A percentile compares a stretch with the other conserved stretches of the same genome.
Evolutionary conservation across 2,797 vertebrate genomes (phyloP).

Genomic region (Sebastiscus tertius): DNA sequence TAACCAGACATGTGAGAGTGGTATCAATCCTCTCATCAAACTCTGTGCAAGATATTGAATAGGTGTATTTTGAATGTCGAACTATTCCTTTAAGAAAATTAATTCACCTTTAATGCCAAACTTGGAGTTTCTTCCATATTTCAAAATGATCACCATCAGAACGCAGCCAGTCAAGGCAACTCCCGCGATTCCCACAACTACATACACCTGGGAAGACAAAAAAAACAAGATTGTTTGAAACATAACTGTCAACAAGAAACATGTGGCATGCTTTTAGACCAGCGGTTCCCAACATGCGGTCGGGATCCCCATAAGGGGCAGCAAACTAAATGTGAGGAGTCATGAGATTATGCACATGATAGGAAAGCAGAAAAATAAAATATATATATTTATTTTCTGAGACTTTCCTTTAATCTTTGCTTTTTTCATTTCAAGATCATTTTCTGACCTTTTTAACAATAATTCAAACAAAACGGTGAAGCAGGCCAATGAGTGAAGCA

Average conservation of each 20-base stretch:
- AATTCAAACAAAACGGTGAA: neutral
- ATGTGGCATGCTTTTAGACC: neutral
- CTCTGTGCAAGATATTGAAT: neutral
- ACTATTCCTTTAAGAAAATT: neutral
- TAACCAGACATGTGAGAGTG: neutral
- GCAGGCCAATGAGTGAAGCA: neutral
- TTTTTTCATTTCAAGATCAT: neutral
- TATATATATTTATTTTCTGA: neutral
- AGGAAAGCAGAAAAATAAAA: neutral
- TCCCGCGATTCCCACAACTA: conserved; percentile 94
- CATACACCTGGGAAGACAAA: conserved; percentile 87
- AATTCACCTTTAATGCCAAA: conserved; percentile 98
- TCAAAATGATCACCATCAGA: conserved; percentile 95
- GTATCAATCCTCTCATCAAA: neutral
- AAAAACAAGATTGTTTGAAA: neutral
- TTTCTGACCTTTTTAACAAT: neutral
- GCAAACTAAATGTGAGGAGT: neutral
- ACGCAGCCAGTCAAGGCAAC: conserved; percentile 93
- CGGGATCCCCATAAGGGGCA: no score
- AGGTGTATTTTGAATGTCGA: neutral
- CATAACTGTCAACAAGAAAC: neutral
- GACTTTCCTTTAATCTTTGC: neutral
- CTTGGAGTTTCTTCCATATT: conserved; percentile 96
- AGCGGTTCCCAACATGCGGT: neutral
- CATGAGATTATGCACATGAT: neutral